These are phyloP conservation scores for Conus canariensis DNA, from an alignment of 2,888 invertebrate genomes.

Conservation along the genomic window DNA sequence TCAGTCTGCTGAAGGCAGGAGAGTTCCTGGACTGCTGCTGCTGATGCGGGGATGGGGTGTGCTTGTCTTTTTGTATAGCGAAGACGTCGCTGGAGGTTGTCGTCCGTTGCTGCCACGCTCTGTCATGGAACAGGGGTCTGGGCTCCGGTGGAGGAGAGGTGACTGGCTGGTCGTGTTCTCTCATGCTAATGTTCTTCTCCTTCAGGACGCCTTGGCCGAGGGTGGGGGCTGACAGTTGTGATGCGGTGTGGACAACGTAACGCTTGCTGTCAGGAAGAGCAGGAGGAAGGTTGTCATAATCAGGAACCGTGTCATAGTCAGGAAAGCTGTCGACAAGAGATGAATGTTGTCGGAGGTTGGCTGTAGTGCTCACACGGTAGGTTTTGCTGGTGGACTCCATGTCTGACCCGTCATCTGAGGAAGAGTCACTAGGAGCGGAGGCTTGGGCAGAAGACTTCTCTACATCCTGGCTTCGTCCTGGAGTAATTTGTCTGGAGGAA, in stretches of 20 bases:
- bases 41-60: neutral
- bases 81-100: neutral
- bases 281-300: neutral
- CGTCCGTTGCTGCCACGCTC: neutral
- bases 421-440: neutral
- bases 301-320: neutral
- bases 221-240: neutral
- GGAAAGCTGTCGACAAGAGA: constrained; percentile 37
- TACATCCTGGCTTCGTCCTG: neutral
- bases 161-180: neutral
- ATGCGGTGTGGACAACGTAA: constrained; percentile 45
- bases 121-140: neutral
- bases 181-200: neutral
- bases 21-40: neutral
- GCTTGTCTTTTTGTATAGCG: neutral
- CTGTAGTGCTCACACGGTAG: constrained; percentile 19
- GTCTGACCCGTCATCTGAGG: constrained; percentile 29
- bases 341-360: neutral
- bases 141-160: neutral
- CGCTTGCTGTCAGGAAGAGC: constrained; percentile 11
- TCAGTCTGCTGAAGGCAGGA: constrained; percentile 5
- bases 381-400: neutral
- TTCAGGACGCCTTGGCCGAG: neutral
- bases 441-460: neutral
- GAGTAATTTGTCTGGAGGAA: neutral